Percentiles rank a stretch among this genome's conserved stretches.
phyloP scores from a whole-genome alignment of 2,888 invertebrate species.

The Sclerodermus sp. region DNA sequence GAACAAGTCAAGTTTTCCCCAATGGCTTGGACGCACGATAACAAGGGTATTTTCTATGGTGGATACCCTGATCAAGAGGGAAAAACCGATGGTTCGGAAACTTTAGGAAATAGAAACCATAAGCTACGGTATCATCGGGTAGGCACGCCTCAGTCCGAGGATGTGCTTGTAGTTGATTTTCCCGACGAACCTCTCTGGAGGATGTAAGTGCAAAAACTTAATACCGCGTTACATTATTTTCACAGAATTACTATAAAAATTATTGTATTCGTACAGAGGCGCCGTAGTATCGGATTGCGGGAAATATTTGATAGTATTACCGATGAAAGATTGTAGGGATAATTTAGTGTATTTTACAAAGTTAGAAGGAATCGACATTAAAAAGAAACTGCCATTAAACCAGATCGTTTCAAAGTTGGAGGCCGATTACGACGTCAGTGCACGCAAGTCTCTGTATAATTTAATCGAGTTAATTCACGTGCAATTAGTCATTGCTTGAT shows the following conservation, averaged over 20 bases:
- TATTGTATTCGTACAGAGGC: slow-evolving; percentile 62
- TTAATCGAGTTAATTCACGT: slow-evolving; percentile 4
- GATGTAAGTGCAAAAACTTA: slow-evolving; percentile 67
- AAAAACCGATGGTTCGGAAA: slow-evolving; percentile 91
- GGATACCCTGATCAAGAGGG: slow-evolving; percentile 80
- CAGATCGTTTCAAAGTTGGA: slow-evolving; percentile 88
- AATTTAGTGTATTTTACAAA: slow-evolving; percentile 87
- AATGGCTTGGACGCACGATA: slow-evolving; percentile 93
- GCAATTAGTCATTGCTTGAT: slow-evolving; percentile 3
- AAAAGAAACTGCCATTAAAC: slow-evolving; percentile 68
- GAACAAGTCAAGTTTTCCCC: slow-evolving; percentile 90
- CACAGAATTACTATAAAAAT: slow-evolving; percentile 19
- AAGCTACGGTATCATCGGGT: slow-evolving; percentile 91
- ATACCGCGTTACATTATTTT: too few relatives aligned
- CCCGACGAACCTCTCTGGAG: slow-evolving; percentile 90
- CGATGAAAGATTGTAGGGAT: slow-evolving; percentile 87
- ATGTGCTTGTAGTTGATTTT: slow-evolving; percentile 86
- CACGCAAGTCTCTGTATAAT: slow-evolving; percentile 3
- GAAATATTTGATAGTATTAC: slow-evolving; percentile 79
- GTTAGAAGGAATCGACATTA: slow-evolving; percentile 68
- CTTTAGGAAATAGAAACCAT: slow-evolving; percentile 83
- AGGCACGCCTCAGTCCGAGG: slow-evolving; percentile 82
- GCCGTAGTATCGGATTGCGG: slow-evolving; percentile 91
- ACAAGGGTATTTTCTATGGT: slow-evolving; percentile 92
- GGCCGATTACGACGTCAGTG: slow-evolving; percentile 85